Evolutionary conservation across 2,797 vertebrate species (phyloP), one percentile per base, ranked within the genome.

Genomic region (Dermochelys coriacea): DNA sequence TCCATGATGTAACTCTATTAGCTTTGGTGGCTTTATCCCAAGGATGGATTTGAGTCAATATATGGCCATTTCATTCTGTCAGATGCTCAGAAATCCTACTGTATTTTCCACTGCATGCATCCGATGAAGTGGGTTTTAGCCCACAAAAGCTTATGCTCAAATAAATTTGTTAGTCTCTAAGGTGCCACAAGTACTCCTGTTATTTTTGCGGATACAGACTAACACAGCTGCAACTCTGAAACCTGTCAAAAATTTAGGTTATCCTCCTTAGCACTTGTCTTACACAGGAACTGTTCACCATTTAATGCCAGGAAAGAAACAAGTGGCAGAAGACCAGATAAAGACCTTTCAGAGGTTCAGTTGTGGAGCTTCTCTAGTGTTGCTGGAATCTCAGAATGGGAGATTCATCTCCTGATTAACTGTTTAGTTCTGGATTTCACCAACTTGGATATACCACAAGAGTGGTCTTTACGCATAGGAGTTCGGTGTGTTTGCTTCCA

Each of bases 401-500:
- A 82, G 45, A 45, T 55, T 77, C 37, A 29, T 52, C 14, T 86
- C 14, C 59, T 90, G 45, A 37, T 0, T 84, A 1, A 0, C 61
- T 84, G 23, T 89, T 85, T 59, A 50, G 68, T 82, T 84, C 31
- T 1, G 2, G 59, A 79, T 93, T 86, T 90, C 85, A n/a, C 45
- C 21, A 84, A 29, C 57, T 88, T 84, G 57, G 49, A 59, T 68
- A 29, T 61, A 77, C 50, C 2, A 0, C 8, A 37, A 54, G 37
- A 91, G 64, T 68, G 57, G 8, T 10, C 59, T 85, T 31, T 31
- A 29, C 45, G 77, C 81, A 84, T 87, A 3, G 8, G 18, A 21
- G 8, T 89, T 91, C 86, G 52, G 34, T 94, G 88, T 37, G 2
- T 75, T 41, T n/a, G 15, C 74, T 93, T 88, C 82, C 82, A 82